Evolutionary conservation across 2,113 vertebrate genomes (phyloP), one percentile per base, ranked within the genome.

Genomic region (Fukomys damarensis): DNA sequence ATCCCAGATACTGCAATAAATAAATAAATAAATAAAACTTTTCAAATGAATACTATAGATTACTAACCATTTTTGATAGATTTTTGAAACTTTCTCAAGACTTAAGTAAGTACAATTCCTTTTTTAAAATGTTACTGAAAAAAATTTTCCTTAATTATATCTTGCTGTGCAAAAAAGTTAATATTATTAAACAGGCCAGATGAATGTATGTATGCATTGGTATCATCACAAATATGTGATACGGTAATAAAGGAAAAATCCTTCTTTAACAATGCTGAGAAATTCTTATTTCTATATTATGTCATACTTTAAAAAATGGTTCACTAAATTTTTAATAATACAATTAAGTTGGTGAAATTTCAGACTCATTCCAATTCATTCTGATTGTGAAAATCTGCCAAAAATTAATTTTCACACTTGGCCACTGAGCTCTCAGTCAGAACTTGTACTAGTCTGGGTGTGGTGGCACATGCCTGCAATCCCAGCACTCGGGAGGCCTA

Each of bases 301-400:
- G 30, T 54, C 79, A 86, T 91, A 54, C 4, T 35, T 82, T 96
- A 41, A 26, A 76, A 91, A 86, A 86, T 41, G 22, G n/a, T 49
- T 92, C 80, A 70, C 80, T 92, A 38, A 43, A 22, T 38, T 85
- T 93, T 77, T 77, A 63, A 52, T 85, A 85, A 70, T 52, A 76
- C 8, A 66, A 93, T 81, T 80, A 79, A n/a, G 41, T 38, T 72
- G 41, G 79, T 65, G 85, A 90, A 91, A 79, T 72, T 95, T 97
- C 81, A 87, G 68, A 65, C 86, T 90, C 86, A 77, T 93, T 88
- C 59, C 2, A 96, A 7, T 94, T 91, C 46, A 88, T 61, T 95
- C 56, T 93, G 54, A 76, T 14, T 77, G 16, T 65, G 11, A 94
- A 93, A 95, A 93, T 85, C 56, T 88, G 49, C 38, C 76, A 61